phyloP scores from a whole-genome alignment of 2,888 invertebrate genomes.

The Agriotes lineatus region DNA sequence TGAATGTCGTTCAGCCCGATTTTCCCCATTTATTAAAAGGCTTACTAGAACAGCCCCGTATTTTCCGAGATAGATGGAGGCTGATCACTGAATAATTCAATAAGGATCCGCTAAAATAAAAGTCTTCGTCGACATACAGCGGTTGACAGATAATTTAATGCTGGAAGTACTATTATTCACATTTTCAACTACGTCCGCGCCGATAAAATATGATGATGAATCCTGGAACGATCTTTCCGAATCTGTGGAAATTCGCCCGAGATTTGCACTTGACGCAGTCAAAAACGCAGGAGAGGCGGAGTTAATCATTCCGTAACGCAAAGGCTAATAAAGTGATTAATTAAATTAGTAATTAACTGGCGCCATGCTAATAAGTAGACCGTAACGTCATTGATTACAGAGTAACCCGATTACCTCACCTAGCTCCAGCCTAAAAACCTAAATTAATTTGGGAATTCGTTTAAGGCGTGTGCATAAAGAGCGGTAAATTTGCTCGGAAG shows the following conservation, averaged over 20 bases:
- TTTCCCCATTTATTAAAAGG: too few relatives aligned
- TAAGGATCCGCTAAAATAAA: slow-evolving; percentile 8
- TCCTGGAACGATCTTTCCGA: too few relatives aligned
- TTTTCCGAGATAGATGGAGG: neutral
- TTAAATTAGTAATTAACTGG: slow-evolving; percentile 19
- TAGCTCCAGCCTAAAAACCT: slow-evolving; percentile 21
- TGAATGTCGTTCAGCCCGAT: too few relatives aligned
- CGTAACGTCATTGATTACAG: slow-evolving; percentile 18
- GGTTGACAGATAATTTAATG: neutral
- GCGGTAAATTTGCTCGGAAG: neutral
- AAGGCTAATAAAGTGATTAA: slow-evolving; percentile 7
- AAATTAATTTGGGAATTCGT: slow-evolving; percentile 21
- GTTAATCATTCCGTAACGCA: neutral
- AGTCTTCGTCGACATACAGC: neutral
- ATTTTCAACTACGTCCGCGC: neutral
- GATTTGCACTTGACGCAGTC: neutral
- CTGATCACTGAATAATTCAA: slow-evolving; percentile 10
- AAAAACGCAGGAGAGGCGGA: neutral
- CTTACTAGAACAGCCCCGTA: too few relatives aligned
- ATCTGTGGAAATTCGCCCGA: too few relatives aligned
- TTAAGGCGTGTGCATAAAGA: neutral
- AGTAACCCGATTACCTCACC: slow-evolving; percentile 19
- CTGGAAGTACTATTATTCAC: neutral
- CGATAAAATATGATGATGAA: too few relatives aligned
- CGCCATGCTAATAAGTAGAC: slow-evolving; percentile 19